Conservation (phyloP, 2,113 vertebrate genomes). For the Xenus cinereus region DNA sequence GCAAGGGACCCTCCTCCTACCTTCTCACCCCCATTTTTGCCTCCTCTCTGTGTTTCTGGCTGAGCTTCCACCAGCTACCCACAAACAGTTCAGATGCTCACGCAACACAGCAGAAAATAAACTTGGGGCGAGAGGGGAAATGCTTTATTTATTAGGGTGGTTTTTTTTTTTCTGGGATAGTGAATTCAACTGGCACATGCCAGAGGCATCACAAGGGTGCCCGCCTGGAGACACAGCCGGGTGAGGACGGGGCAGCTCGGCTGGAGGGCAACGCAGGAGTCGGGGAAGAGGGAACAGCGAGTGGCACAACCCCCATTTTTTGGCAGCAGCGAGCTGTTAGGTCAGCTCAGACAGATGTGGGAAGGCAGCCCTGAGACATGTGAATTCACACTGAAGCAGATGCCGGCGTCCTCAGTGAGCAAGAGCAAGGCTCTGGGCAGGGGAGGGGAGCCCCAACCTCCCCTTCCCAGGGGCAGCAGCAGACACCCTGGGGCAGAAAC, state of each 20-base stretch:
- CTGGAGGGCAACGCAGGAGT: rapidly evolving
- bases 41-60: neutral
- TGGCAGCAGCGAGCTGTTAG: neutral
- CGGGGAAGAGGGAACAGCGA: neutral
- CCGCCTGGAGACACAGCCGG: rapidly evolving
- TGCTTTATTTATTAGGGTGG: neutral
- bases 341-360: neutral
- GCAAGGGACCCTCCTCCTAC: neutral
- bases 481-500: slow-evolving; percentile 43
- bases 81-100: neutral
- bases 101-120: neutral
- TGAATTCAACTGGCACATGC: neutral
- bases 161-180: neutral
- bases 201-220: neutral
- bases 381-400: neutral
- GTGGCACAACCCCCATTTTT: neutral
- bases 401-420: neutral
- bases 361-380: neutral
- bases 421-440: neutral
- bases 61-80: neutral
- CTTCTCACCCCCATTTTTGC: neutral
- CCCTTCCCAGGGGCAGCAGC: neutral
- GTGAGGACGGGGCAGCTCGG: rapidly evolving
- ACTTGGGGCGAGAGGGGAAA: neutral
- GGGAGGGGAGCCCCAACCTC: neutral